Evolutionary conservation across 2,888 invertebrate species (phyloP).

Genomic region (Falcaria lacertinaria): DNA sequence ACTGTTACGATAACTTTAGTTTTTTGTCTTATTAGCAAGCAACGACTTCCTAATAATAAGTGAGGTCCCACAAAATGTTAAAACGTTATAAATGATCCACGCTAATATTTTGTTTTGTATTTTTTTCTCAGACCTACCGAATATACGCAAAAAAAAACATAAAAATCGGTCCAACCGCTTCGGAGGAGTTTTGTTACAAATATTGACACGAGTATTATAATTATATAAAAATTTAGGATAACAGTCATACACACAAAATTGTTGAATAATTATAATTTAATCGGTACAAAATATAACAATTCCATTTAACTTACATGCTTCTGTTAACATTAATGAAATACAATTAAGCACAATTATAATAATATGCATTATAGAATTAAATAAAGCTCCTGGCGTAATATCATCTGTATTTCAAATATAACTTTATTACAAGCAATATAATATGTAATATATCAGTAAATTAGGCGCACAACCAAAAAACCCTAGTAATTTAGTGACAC

Average conservation of each 20-base stretch:
- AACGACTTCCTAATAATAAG: too few species aligned
- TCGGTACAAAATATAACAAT: slow-evolving; percentile 70
- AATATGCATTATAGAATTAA: not conserved
- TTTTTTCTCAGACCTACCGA: too few species aligned
- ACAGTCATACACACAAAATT: slow-evolving; percentile 14
- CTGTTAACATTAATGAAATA: slow-evolving; percentile 33
- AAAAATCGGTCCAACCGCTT: too few species aligned
- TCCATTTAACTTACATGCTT: slow-evolving; percentile 52
- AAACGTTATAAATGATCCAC: too few species aligned
- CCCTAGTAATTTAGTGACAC: not conserved
- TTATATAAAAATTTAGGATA: not conserved
- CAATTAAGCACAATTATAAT: slow-evolving; percentile 1
- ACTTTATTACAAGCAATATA: not conserved
- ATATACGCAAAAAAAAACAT: too few species aligned
- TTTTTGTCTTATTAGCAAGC: too few species aligned
- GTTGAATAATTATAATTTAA: slow-evolving; percentile 49
- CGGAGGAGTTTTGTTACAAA: too few species aligned
- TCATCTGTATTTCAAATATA: not conserved
- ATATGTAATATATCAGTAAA: too few species aligned
- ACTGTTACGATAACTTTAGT: slow-evolving; percentile 29
- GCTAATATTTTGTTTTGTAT: too few species aligned
- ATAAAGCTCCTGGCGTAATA: not conserved
- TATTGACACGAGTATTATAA: not conserved
- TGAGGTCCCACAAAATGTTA: too few species aligned
- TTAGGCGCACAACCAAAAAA: not conserved